phyloP scores from a whole-genome alignment of 2,113 vertebrate genomes.

The Xenopus tropicalis region DNA sequence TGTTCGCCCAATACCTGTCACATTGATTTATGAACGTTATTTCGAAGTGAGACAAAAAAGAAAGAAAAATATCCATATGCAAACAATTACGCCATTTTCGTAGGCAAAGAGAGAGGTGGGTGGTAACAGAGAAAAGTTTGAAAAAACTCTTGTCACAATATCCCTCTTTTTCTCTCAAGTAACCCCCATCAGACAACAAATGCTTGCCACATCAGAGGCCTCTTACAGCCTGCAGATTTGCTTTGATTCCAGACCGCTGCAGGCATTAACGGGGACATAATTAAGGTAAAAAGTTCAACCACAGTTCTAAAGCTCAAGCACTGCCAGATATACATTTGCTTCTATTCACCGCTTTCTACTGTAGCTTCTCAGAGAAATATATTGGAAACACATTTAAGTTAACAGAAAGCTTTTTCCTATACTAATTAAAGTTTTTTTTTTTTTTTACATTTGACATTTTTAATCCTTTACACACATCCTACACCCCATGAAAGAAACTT shows the following conservation, averaged over 20 bases:
- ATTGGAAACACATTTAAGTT: slow-evolving; percentile 83
- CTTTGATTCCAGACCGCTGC: slow-evolving; percentile 88
- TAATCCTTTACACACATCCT: slow-evolving; percentile 65
- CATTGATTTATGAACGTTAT: slow-evolving; percentile 77
- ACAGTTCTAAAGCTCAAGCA: slow-evolving; percentile 74
- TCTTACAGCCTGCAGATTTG: slow-evolving; percentile 76
- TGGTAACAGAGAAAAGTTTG: slow-evolving; percentile 78
- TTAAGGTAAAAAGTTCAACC: slow-evolving; percentile 98
- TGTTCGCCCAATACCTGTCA: slow-evolving; percentile 58
- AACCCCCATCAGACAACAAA: slow-evolving; percentile 84
- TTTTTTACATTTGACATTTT: slow-evolving; percentile 67
- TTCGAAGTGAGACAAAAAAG: slow-evolving; percentile 63
- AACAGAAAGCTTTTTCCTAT: slow-evolving; percentile 66
- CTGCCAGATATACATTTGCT: slow-evolving; percentile 87
- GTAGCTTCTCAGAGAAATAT: slow-evolving; percentile 69
- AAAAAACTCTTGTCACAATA: slow-evolving; percentile 74
- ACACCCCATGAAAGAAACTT: slow-evolving; percentile 31
- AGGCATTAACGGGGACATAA: slow-evolving; percentile 92
- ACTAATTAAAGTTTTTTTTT: slow-evolving; percentile 70
- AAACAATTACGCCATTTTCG: slow-evolving; percentile 88
- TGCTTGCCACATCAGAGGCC: slow-evolving; percentile 87
- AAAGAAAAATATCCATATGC: slow-evolving; percentile 76
- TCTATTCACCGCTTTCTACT: slow-evolving; percentile 71
- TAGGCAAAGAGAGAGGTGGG: slow-evolving; percentile 85
- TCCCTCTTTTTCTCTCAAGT: slow-evolving; percentile 64